Evolutionary conservation across 2,113 vertebrate genomes (phyloP).

Genomic region (Orientallactaga bullata): DNA sequence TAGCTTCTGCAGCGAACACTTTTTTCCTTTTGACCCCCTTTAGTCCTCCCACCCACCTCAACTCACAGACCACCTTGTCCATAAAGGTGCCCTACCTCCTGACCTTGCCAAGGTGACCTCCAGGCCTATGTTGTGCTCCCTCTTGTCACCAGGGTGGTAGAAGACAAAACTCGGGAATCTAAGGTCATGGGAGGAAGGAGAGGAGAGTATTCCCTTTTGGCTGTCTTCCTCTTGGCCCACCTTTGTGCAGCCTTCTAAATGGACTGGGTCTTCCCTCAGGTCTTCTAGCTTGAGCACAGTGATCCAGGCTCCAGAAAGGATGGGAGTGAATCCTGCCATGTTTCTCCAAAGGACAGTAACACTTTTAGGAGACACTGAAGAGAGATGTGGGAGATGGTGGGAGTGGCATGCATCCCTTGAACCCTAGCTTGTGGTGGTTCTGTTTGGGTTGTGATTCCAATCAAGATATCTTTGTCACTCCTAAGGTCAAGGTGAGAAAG

Average conservation of each 20-base stretch:
- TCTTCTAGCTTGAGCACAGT: background rate
- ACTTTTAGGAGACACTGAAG: background rate
- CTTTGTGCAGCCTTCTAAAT: background rate
- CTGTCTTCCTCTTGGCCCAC: background rate
- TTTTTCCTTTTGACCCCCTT: background rate
- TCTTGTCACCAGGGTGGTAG: background rate
- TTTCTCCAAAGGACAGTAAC: background rate
- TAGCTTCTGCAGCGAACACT: background rate
- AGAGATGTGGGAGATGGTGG: background rate
- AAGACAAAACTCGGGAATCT: background rate
- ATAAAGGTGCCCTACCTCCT: background rate
- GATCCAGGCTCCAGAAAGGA: background rate
- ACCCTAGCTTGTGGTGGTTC: background rate
- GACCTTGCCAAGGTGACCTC: background rate
- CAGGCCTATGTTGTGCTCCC: background rate
- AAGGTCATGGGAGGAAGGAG: background rate
- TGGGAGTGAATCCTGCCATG: background rate
- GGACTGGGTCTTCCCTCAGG: too few relatives aligned
- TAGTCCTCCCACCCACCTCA: background rate
- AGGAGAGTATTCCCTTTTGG: background rate
- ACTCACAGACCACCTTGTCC: background rate
- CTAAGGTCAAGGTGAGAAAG: conserved; percentile 30
- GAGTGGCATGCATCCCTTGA: background rate
- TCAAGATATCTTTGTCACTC: background rate
- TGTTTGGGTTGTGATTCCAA: background rate